Evolutionary conservation across 2,797 vertebrate species (phyloP), one percentile per base, ranked within the genome.

Genomic region (Varecia variegata): DNA sequence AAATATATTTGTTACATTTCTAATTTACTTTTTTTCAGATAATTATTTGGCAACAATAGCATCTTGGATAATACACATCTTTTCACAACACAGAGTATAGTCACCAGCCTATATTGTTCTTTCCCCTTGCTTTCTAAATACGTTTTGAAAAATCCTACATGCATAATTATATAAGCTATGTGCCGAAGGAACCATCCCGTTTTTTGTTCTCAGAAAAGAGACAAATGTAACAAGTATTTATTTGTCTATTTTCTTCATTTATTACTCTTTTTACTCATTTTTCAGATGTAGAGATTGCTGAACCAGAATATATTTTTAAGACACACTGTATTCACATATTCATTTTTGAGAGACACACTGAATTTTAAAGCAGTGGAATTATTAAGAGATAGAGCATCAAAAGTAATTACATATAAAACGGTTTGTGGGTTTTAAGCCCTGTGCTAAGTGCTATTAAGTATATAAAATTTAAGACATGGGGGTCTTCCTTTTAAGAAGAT

Each of bases 351-450:
- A 62, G 56, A 83, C 74, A 35, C 47, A 65, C 25, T 89, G 74
- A 80, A 83, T 94, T 70, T 96, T 93, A 84, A 84, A 79, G 71
- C 30, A 74, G 13, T 81, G 10, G 40, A 88, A 85, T 23, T 95
- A 7, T 79, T 95, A 52, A 91, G 77, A 70, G 32, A 32, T 62
- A 30, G 18, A 56, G 11, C 87, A 18, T 70, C 23, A 88, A 76
- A 80, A 87, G 81, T 84, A 56, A 94, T 52, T 68, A 58, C 81
- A 18, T 56, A n/a, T 79, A 90, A 94, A 93, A 27, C 0, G 3
- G 11, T 68, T 76, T 89, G 14, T 81, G 23, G 2, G 83, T 92
- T 96, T 96, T 60, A 88, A 80, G 30, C 38, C 23, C 52, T 84
- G 14, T 70, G 25, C 54, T 95, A 87, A 89, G 32, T 25, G n/a